These are phyloP conservation scores for Corydoras maculifer DNA, from an alignment of 2,113 vertebrate species.

Conservation along the genomic window DNA sequence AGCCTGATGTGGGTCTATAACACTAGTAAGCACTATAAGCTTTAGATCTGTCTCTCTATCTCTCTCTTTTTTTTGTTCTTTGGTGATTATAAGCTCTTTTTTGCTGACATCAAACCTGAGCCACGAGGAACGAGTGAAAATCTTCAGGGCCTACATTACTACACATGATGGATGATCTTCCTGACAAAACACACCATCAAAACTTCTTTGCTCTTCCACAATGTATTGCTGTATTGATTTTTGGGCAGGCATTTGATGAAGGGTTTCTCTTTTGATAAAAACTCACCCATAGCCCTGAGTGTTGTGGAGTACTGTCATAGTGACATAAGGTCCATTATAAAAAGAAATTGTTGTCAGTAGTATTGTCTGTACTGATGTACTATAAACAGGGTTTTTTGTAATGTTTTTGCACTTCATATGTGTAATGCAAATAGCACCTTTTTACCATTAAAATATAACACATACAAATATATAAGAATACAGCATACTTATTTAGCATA, in stretches of 20 bases:
- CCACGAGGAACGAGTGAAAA: constrained; percentile 20
- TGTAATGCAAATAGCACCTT: not conserved
- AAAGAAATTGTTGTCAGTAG: no score
- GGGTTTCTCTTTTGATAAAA: constrained; percentile 41
- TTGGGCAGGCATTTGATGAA: constrained; percentile 32
- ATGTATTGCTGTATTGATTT: constrained; percentile 50
- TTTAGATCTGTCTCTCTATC: not conserved
- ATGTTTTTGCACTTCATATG: not conserved
- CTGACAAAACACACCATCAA: constrained; percentile 46
- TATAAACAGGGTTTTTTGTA: no score
- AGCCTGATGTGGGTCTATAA: constrained; percentile 3
- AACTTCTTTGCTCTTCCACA: constrained; percentile 42
- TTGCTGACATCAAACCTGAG: constrained; percentile 30
- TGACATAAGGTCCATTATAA: constrained; percentile 27
- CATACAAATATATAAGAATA: no score
- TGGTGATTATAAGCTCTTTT: constrained; percentile 24
- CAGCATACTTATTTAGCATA: not conserved
- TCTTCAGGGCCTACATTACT: constrained; percentile 40
- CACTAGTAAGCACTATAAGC: not conserved
- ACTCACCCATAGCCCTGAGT: constrained; percentile 33
- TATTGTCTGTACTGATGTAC: no score
- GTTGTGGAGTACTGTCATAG: constrained; percentile 25
- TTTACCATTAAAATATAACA: not conserved
- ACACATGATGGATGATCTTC: constrained; percentile 47
- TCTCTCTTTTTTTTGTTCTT: not conserved